Base-by-base conservation (phyloP, 2,888 invertebrate genomes). In the Himalopsyche anomala region DNA sequence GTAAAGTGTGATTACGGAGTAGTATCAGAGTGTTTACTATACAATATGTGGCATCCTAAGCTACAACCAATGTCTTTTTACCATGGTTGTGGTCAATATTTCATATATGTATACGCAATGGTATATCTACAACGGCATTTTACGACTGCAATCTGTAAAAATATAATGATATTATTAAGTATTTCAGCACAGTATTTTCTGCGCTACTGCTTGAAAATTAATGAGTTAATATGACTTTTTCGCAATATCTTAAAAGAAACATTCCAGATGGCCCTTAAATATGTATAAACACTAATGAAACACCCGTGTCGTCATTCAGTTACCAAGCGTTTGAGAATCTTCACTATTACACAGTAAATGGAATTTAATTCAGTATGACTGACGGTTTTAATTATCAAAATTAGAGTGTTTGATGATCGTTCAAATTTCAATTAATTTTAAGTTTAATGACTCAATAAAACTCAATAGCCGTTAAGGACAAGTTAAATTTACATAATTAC, bases 381-480 rank as follows among this genome's bases (percentile, higher is more conserved):
- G 74, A 74, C 3, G 19, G 74, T 38, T 74, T 74, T 74, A 74
- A 74, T 74, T 74, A 74, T 74, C 74, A 74, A 74, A 74, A 74
- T 74, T 74, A 74, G 74, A 74, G 74, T 74, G 74, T 74, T 74
- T 74, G 74, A 74, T 74, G 74, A 74, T 74, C 74, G 74, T 74
- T 74, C 74, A 74, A 74, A 36, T 74, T 36, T 74, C 74, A 74
- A 74, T 74, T 74, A 74, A 36, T 74, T 74, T 74, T 74, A 74
- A 38, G 74, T 74, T 74, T 74, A 36, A 74, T 74, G 74, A 38
- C 74, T 36, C 74, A 38, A 74, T 74, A 74, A 74, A 74, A 74
- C 74, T 74, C 74, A 74, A 74, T 74, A 74, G 74, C 74, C 36
- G 74, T 74, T 74, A 38, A 74, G 74, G 38, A 38, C 28, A 74